Conservation (phyloP, 1,140 invertebrate species). For the Penaeus indicus region DNA sequence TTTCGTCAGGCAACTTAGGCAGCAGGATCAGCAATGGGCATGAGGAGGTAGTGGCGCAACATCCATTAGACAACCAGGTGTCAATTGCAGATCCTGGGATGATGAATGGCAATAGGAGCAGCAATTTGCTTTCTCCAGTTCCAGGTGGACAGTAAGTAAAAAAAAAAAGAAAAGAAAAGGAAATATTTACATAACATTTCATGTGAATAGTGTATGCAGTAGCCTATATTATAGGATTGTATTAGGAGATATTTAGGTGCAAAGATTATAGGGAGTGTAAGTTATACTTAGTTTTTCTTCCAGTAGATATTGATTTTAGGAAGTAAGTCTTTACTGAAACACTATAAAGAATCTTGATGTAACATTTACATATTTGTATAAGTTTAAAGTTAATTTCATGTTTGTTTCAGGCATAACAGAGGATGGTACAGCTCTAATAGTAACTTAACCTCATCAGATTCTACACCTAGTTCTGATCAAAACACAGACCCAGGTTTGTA, state of each 20-base stretch:
- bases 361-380: neutral
- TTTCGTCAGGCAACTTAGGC: neutral
- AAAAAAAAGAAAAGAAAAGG: neutral
- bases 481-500: slow-evolving; percentile 45
- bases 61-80: neutral
- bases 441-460: slow-evolving; percentile 54
- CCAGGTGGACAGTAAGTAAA: slow-evolving; percentile 6
- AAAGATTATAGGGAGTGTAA: no score
- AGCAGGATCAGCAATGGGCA: neutral
- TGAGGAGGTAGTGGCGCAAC: neutral
- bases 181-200: neutral
- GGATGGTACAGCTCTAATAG: slow-evolving; percentile 43
- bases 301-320: no score
- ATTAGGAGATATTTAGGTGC: no score
- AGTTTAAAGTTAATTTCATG: neutral
- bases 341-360: no score
- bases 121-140: neutral
- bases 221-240: no score
- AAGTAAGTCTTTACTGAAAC: no score
- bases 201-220: neutral
- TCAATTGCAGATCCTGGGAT: neutral
- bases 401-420: neutral
- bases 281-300: no score
- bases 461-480: slow-evolving; percentile 47
- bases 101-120: neutral